These are phyloP conservation scores for Cyrtonyx montezumae DNA, from an alignment of 2,113 vertebrate genomes.

Conservation along the genomic window DNA sequence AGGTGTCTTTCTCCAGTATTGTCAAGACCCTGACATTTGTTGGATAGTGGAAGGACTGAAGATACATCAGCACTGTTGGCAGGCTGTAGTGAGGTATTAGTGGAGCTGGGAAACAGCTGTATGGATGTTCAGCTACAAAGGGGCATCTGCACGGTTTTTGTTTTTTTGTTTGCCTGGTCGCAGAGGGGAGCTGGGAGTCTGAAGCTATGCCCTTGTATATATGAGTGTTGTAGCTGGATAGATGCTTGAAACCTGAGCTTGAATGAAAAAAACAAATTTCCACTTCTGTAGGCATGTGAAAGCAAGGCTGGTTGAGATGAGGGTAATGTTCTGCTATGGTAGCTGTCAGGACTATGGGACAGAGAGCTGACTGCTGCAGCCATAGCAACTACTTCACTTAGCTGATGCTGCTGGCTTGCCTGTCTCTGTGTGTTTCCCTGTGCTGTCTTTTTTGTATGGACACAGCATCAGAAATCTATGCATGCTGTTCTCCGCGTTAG, in stretches of 20 bases:
- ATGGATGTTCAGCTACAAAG: neutral
- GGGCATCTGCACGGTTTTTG: neutral
- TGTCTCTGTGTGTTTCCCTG: conserved; percentile 3
- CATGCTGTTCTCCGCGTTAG: neutral
- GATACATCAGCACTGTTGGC: neutral
- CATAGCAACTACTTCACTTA: neutral
- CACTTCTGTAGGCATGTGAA: neutral
- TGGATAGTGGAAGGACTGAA: neutral
- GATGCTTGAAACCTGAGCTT: neutral
- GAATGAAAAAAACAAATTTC: neutral
- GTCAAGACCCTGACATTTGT: neutral
- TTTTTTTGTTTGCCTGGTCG: neutral
- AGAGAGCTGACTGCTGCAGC: conserved; percentile 9
- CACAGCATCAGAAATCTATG: neutral
- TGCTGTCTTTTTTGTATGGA: neutral
- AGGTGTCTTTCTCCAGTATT: neutral
- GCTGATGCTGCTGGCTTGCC: conserved; percentile 47
- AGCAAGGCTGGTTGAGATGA: conserved; percentile 14
- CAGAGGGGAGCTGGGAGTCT: neutral
- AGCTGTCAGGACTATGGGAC: neutral
- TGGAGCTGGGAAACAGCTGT: neutral
- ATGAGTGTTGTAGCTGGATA: neutral
- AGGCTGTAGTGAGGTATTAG: neutral
- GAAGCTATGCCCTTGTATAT: neutral
- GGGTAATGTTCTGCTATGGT: neutral